Evolutionary conservation across 2,113 vertebrate species (phyloP), one percentile per base, ranked within the genome.

Genomic region (Bos indicus): DNA sequence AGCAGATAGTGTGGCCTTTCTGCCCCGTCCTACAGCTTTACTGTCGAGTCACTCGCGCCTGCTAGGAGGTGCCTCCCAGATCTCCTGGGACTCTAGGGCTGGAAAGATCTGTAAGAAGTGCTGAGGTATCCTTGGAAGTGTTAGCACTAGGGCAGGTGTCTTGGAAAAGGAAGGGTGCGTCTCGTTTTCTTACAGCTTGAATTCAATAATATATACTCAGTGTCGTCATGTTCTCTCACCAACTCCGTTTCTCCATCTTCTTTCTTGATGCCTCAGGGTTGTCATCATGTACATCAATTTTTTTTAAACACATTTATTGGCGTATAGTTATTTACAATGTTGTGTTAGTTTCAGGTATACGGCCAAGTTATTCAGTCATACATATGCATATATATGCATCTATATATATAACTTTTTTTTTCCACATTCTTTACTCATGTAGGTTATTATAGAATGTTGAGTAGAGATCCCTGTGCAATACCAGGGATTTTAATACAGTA

Each of bases 141-240:
- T 36, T 54, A 33, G n/a, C 16, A 19, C 91, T 80, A 78, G n/a
- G 13, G 11, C 1, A 2, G 82, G 30, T 52, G 2, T 46, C 52
- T 21, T 46, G 8, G 57, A 21, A 57, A 83, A 74, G 17, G 46
- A 77, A 88, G 11, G 3, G 16, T 60, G 26, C 10, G 2, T 6
- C 78, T 56, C 6, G 2, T 62, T 59, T 64, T 59, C 62, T 80
- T 28, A 9, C 4, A 13, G 46, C 40, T 28, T 78, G 36, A 67
- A 11, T 56, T 19, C 59, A 52, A 2, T 2, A 19, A 60, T 19
- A 87, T 23, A 10, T 21, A 3, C 9, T 33, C 36, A 43, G 25
- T 0, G 6, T 23, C 1, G 1, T 7, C 2, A 1, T 1, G 9
- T 33, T 51, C 33, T 52, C 10, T 11, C 13, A 3, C 12, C 5